Evolutionary conservation across 64 coral and sea anemone species (phyloP).

Genomic region (Orbicella faveolata): DNA sequence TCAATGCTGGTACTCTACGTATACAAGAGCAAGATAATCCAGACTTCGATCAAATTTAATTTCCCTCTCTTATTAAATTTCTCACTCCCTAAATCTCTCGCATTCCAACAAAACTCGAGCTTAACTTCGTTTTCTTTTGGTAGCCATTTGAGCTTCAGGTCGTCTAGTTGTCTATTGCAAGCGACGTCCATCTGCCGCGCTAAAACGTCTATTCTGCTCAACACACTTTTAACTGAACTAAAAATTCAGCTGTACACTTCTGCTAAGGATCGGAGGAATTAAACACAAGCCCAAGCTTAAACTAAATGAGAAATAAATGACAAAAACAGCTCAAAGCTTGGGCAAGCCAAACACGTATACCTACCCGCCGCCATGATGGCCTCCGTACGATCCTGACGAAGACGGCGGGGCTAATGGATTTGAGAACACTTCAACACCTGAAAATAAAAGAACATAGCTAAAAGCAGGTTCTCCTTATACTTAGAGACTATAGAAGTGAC

Average conservation of each 20-base stretch:
- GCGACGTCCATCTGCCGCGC: too few species aligned
- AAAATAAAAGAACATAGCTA: neutral
- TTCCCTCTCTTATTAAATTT: neutral
- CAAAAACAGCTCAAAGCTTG: neutral
- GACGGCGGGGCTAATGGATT: conserved; percentile 92
- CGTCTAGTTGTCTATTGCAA: too few species aligned
- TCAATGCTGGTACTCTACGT: conserved; percentile 52
- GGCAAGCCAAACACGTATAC: conserved; percentile 3
- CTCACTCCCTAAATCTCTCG: too few species aligned
- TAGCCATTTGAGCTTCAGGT: too few species aligned
- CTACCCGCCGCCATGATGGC: conserved; percentile 32
- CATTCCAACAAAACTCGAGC: too few species aligned
- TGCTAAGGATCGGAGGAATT: too few species aligned
- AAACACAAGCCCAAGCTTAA: too few species aligned
- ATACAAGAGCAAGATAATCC: neutral
- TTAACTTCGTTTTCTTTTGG: too few species aligned
- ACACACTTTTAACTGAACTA: too few species aligned
- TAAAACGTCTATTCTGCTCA: too few species aligned
- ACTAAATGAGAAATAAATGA: neutral
- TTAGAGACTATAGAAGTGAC: neutral
- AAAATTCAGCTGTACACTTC: too few species aligned
- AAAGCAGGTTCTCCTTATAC: neutral
- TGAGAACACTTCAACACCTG: conserved; percentile 78
- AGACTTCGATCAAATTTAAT: neutral
- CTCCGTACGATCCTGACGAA: conserved; percentile 41